phyloP scores from a whole-genome alignment of 2,113 vertebrate species.

The Otis tarda region DNA sequence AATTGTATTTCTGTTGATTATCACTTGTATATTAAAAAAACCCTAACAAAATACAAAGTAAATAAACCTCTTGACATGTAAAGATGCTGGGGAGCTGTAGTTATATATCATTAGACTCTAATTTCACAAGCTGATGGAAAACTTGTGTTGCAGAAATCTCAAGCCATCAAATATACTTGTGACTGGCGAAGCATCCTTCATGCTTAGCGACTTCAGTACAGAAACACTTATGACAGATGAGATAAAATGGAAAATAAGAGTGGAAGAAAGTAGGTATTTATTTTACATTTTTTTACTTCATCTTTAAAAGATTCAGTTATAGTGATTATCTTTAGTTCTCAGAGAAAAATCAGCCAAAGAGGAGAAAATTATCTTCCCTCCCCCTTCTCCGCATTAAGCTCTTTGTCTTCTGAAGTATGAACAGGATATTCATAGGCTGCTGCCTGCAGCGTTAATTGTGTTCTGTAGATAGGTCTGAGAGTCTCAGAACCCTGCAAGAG shows the following conservation, averaged over 20 bases:
- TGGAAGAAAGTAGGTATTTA: conserved; percentile 66
- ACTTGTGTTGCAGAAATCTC: conserved; percentile 75
- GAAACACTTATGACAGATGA: conserved; percentile 69
- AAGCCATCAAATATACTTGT: conserved; percentile 82
- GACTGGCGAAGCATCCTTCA: conserved; percentile 53
- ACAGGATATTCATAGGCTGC: not conserved
- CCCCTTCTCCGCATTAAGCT: not conserved
- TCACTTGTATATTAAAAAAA: not conserved
- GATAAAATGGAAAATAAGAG: conserved; percentile 73
- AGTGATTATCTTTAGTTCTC: not conserved
- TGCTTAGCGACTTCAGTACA: conserved; percentile 74
- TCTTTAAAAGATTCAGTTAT: not conserved
- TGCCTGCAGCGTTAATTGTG: not conserved
- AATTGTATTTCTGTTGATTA: not conserved
- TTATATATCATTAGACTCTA: not conserved
- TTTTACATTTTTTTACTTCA: not conserved
- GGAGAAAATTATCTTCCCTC: not conserved
- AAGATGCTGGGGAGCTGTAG: not conserved
- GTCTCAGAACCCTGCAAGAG: not conserved
- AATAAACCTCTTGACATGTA: not conserved
- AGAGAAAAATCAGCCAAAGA: not conserved
- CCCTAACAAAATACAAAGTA: too few relatives aligned
- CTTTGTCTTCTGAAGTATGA: not conserved
- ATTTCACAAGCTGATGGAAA: not conserved
- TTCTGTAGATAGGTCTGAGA: not conserved